Percentiles rank a stretch among this genome's conserved stretches.
phyloP scores from a whole-genome alignment of 2,113 vertebrate genomes.

The Taurulus bubalis region DNA sequence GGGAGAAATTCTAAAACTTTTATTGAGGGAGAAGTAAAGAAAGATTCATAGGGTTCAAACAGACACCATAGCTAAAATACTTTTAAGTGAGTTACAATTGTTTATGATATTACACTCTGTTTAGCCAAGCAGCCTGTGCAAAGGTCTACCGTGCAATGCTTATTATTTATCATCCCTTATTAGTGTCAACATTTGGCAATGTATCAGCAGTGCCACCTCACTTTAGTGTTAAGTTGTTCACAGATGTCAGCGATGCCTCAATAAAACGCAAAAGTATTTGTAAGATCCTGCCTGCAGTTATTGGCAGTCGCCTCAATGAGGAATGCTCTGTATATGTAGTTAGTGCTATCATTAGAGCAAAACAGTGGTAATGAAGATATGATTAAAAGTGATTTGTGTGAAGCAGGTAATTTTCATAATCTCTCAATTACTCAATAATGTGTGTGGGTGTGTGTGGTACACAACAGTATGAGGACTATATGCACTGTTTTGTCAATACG shows the following conservation, averaged over 20 bases:
- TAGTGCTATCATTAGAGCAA: background rate
- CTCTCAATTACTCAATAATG: too few species aligned
- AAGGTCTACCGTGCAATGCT: slow-evolving; percentile 18
- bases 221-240: background rate
- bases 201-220: background rate
- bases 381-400: background rate
- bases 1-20: slow-evolving; percentile 39
- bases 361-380: background rate
- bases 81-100: slow-evolving; percentile 8
- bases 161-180: slow-evolving; percentile 27
- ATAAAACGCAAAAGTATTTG: background rate
- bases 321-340: background rate
- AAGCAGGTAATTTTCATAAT: background rate
- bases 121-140: slow-evolving; percentile 12
- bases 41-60: slow-evolving; percentile 14
- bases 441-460: background rate
- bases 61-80: slow-evolving; percentile 12
- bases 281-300: background rate
- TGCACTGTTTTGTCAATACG: background rate
- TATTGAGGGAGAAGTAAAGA: slow-evolving; percentile 28
- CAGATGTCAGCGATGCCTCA: background rate
- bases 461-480: background rate
- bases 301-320: background rate
- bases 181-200: slow-evolving; percentile 17
- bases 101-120: slow-evolving; percentile 29